Evolutionary conservation across 2,888 invertebrate genomes (phyloP).

Genomic region (Himalopsyche japonica): DNA sequence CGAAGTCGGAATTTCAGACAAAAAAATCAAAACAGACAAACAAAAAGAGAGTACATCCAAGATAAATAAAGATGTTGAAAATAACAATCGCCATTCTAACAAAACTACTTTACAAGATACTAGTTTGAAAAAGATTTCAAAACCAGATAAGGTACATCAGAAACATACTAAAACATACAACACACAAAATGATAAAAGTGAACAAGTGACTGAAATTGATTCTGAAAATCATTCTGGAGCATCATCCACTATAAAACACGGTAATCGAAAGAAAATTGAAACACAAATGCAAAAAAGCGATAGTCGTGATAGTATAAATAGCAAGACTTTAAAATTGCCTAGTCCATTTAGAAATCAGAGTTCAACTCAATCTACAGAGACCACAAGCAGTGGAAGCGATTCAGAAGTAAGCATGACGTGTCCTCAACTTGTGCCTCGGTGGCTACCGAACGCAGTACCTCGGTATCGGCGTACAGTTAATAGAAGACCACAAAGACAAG

Average conservation of each 20-base stretch:
- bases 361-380: conserved; percentile 33
- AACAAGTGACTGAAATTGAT: not conserved
- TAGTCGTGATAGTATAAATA: conserved; percentile 33
- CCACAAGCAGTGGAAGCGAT: conserved; percentile 46
- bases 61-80: conserved; percentile 12
- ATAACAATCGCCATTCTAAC: not conserved
- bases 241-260: not conserved
- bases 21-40: conserved; percentile 25
- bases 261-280: conserved; percentile 27
- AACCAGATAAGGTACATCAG: conserved; percentile 5
- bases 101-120: not conserved
- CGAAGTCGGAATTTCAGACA: not conserved
- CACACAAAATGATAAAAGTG: conserved; percentile 5
- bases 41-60: conserved; percentile 1
- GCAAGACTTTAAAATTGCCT: conserved; percentile 39
- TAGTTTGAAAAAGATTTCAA: not conserved
- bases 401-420: conserved; percentile 51
- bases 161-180: conserved; percentile 4
- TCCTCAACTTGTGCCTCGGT: conserved; percentile 51
- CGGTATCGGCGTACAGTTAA: conserved; percentile 27
- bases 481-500: conserved; percentile 33
- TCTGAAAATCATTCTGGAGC: not conserved
- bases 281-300: conserved; percentile 38
- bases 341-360: conserved; percentile 42
- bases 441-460: conserved; percentile 46